Percentiles rank a stretch among this genome's conserved stretches.
These are phyloP conservation scores for Eilema caniola DNA, from an alignment of 2,888 invertebrate species.

Conservation along the genomic window DNA sequence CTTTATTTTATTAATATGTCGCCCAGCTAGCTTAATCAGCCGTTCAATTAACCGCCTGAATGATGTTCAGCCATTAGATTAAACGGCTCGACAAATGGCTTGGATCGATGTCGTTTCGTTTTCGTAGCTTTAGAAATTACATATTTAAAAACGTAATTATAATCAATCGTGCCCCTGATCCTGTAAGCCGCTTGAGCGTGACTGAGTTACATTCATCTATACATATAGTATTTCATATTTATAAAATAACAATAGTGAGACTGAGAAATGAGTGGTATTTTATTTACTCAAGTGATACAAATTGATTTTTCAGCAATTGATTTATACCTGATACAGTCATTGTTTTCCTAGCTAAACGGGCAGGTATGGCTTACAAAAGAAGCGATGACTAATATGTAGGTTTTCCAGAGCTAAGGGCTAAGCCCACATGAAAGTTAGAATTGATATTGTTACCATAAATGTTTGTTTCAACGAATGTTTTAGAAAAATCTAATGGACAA, in stretches of 20 bases:
- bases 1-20: too few species aligned
- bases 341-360: neutral
- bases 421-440: neutral
- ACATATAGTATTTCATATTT: neutral
- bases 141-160: too few species aligned
- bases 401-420: neutral
- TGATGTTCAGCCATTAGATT: too few species aligned
- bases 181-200: neutral
- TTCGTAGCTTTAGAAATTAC: too few species aligned
- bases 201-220: neutral
- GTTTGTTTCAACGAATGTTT: too few species aligned
- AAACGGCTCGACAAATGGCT: too few species aligned
- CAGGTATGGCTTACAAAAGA: neutral
- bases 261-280: neutral
- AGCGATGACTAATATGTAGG: neutral
- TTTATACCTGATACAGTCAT: neutral
- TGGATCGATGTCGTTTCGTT: too few species aligned
- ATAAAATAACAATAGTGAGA: neutral
- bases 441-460: too few species aligned
- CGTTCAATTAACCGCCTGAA: too few species aligned
- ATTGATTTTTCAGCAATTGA: neutral
- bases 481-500: too few species aligned
- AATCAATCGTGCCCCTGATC: neutral
- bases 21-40: too few species aligned
- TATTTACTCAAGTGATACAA: neutral